Evolutionary conservation across 2,797 vertebrate genomes (phyloP).

Genomic region (Enteromius fasciolatus): DNA sequence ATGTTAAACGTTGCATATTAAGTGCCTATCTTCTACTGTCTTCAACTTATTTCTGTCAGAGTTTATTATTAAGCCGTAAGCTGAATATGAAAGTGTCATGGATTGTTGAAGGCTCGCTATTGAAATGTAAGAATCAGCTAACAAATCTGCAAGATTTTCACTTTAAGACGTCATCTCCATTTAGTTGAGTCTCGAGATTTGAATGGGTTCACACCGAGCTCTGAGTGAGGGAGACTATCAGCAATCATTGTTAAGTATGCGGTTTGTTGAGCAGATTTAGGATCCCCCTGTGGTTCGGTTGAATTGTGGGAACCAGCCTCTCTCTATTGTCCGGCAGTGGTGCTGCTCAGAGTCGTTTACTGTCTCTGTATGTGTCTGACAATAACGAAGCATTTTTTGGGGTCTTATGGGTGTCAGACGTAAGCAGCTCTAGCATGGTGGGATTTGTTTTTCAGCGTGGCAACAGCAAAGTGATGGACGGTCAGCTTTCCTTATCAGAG

Average conservation of each 20-base stretch:
- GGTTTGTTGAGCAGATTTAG: constrained; percentile 49
- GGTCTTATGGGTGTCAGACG: background rate
- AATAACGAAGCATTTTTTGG: constrained; percentile 1
- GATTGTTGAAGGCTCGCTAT: constrained; percentile 8
- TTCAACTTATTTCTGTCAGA: background rate
- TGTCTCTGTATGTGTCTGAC: constrained; percentile 18
- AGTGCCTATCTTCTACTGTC: too few relatives aligned
- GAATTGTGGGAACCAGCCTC: constrained; percentile 60
- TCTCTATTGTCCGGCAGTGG: constrained; percentile 42
- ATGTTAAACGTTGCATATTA: background rate
- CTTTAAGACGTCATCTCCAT: background rate
- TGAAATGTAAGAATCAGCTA: constrained; percentile 19
- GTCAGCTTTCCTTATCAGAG: constrained; percentile 2
- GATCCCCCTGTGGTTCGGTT: constrained; percentile 47
- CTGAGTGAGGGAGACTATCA: constrained; percentile 41
- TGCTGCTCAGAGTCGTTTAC: constrained; percentile 2
- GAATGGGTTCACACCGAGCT: constrained; percentile 33
- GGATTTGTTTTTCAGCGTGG: constrained; percentile 21
- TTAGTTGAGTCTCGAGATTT: constrained; percentile 18
- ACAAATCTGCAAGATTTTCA: constrained; percentile 29
- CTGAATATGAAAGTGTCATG: background rate
- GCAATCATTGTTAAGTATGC: constrained; percentile 51
- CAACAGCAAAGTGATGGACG: background rate
- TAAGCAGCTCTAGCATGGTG: background rate
- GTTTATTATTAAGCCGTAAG: background rate